Conservation (phyloP, 2,797 vertebrate genomes). For the Hybognathus amarus region DNA sequence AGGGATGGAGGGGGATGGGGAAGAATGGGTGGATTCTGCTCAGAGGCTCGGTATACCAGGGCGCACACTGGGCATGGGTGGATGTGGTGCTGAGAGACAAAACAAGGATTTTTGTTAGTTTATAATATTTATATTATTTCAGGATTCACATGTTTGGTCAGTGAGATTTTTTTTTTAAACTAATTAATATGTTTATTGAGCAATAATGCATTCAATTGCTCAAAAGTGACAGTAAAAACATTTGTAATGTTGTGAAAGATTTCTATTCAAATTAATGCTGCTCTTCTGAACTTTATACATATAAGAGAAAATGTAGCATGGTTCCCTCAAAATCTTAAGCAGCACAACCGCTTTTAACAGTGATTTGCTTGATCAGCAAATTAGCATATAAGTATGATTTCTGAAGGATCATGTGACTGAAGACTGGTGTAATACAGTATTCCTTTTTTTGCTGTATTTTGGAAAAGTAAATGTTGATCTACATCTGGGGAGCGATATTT, state of each 20-base stretch:
- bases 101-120: constrained; percentile 11
- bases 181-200: background rate
- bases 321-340: background rate
- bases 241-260: background rate
- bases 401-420: background rate
- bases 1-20: constrained; percentile 63
- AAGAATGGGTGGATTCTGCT: constrained; percentile 82
- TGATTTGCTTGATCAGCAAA: background rate
- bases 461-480: no score
- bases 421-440: background rate
- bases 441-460: background rate
- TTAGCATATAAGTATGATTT: background rate
- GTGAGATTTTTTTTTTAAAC: background rate
- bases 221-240: background rate
- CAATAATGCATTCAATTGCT: background rate
- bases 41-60: constrained; percentile 80
- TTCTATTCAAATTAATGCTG: background rate
- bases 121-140: background rate
- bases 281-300: background rate
- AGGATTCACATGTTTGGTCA: background rate
- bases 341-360: background rate
- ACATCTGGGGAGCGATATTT: no score
- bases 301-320: background rate
- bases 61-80: constrained; percentile 86
- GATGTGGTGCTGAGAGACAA: constrained; percentile 80